Conservation (phyloP, 2,113 vertebrate species). For the Campylorhamphus procurvoides region DNA sequence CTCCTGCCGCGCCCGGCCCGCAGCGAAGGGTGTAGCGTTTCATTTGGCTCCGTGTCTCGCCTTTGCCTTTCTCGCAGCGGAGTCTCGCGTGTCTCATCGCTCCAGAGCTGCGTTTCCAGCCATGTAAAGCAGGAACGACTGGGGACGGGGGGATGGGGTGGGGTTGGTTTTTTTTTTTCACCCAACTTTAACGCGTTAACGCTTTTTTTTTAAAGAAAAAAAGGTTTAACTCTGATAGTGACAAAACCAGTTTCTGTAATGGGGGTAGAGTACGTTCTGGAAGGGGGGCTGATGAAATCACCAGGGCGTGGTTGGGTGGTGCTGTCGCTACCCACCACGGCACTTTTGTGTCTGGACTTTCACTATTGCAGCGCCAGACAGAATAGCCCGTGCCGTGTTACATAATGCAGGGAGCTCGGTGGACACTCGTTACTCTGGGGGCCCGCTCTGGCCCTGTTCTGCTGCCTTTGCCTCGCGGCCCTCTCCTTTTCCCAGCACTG, state of each 20-base stretch:
- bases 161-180: too few relatives aligned
- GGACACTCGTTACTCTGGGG: background rate
- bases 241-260: background rate
- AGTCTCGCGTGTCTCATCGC: background rate
- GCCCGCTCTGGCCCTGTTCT: background rate
- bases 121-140: background rate
- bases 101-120: background rate
- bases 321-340: background rate
- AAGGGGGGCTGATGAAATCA: slow-evolving; percentile 36
- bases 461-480: background rate
- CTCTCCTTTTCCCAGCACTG: background rate
- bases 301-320: slow-evolving; percentile 16
- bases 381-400: background rate
- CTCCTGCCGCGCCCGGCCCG: background rate
- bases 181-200: background rate
- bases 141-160: fast-evolving
- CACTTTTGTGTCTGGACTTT: background rate
- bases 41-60: background rate
- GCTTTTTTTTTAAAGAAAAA: too few relatives aligned
- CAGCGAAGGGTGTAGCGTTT: background rate
- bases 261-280: slow-evolving; percentile 11
- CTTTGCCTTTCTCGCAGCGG: background rate
- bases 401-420: background rate
- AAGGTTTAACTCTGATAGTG: background rate
- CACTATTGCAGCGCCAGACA: background rate